Base-by-base conservation (phyloP, 2,888 invertebrate species). In the Pedicia rivosa region DNA sequence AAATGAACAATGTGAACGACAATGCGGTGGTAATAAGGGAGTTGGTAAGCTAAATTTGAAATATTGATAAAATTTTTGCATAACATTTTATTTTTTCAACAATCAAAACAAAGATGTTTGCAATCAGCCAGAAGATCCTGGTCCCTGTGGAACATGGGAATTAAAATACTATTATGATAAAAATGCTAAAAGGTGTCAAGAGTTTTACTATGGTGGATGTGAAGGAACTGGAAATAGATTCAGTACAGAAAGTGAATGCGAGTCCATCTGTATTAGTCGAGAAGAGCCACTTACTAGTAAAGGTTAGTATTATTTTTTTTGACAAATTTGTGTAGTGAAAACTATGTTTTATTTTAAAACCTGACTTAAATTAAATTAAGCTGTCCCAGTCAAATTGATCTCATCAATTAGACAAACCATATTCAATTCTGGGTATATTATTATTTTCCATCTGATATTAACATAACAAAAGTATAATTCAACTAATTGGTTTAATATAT, bases 211-310 rank as follows among this genome's bases (percentile, higher is more conserved):
- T 52, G 77, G 86, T 25, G 90, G 90, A 40, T 91, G 90, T 54
- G 70, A 65, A 25, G 90, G 90, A 22, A 84, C 83, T 47, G 78
- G 79, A 35, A 91, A 91, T 58, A 66, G 84, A 37, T 91, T 91
- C 63, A 74, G 74, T 40, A 70, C 70, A 8, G 54, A 64, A n/a
- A 66, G 70, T 19, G 82, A 84, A 53, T 88, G 88, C 53, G 70
- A 78, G 53, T 66, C 72, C 4, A 62, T 78, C 48, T 88, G 87
- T 57, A 54, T 72, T 40, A 64, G 65, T 38, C 67, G 63, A 32
- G 68, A 70, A 46, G 75, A 74, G 47, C 65, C 71, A 5, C 17
- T 32, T 8, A 20, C 32, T 13, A 32, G 20, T 29, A 51, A 48
- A 58, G 58, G 58, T 58, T 57, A 56, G 36, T 39, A 32, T 30